Percentiles rank a stretch among this genome's conserved stretches.
These are phyloP conservation scores for Nomada goodeniana DNA, from an alignment of 2,888 invertebrate species.

Conservation along the genomic window DNA sequence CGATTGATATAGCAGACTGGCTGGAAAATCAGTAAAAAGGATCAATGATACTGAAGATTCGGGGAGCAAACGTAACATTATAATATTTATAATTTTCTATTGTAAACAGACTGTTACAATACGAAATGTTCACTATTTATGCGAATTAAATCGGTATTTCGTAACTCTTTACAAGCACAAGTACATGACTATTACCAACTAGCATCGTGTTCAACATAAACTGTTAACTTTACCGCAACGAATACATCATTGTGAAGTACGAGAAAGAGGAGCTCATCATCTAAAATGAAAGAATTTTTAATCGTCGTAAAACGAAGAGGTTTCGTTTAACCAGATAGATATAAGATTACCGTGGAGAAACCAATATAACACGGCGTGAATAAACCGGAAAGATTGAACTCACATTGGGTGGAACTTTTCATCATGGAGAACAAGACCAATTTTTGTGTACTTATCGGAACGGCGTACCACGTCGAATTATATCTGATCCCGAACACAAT, in stretches of 20 bases:
- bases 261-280: neutral
- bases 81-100: too few relatives aligned
- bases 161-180: too few relatives aligned
- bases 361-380: conserved; percentile 13
- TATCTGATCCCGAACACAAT: conserved; percentile 4
- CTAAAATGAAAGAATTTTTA: neutral
- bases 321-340: neutral
- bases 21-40: too few relatives aligned
- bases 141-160: too few relatives aligned
- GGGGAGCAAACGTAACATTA: too few relatives aligned
- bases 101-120: too few relatives aligned
- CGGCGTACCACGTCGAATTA: conserved; percentile 3
- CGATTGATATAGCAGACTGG: too few relatives aligned
- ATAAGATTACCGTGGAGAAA: conserved; percentile 15
- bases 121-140: too few relatives aligned
- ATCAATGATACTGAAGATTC: too few relatives aligned
- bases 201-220: too few relatives aligned
- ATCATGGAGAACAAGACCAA: conserved; percentile 14
- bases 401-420: neutral
- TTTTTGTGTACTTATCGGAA: conserved; percentile 3
- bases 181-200: too few relatives aligned
- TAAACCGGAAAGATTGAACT: neutral
- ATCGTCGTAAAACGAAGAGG: neutral
- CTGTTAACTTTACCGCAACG: neutral
- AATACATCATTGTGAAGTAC: neutral